A percentile compares a stretch with the other conserved stretches of the same genome.
These are phyloP conservation scores for Rambutsinella grinnellia DNA, from an alignment of 2,888 invertebrate genomes.

Conservation along the genomic window DNA sequence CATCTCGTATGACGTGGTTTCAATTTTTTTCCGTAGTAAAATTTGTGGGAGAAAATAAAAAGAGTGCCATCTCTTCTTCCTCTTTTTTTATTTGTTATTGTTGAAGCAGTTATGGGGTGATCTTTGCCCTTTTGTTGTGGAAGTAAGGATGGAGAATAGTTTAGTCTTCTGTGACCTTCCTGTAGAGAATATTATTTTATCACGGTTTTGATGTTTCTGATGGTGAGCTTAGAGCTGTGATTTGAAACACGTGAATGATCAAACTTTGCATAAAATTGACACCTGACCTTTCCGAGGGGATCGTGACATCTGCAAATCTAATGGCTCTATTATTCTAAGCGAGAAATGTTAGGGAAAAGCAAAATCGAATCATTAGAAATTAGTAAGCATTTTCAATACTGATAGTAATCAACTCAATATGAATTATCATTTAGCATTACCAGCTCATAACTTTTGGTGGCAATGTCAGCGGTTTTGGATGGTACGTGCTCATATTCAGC, in stretches of 20 bases:
- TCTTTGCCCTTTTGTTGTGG: conserved; percentile 36
- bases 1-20: neutral
- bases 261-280: conserved; percentile 46
- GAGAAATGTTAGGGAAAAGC: too few relatives aligned
- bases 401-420: too few relatives aligned
- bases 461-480: neutral
- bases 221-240: neutral
- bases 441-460: neutral
- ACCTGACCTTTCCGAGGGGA: conserved; percentile 41
- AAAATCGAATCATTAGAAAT: too few relatives aligned
- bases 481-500: neutral
- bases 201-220: neutral
- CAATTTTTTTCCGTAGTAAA: neutral
- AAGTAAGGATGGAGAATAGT: too few relatives aligned
- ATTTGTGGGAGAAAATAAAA: neutral
- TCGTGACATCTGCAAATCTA: conserved; percentile 37
- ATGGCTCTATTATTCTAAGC: conserved; percentile 40
- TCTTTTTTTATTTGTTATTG: conserved; percentile 31
- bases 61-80: conserved; percentile 36
- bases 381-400: too few relatives aligned
- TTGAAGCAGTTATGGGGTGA: conserved; percentile 25
- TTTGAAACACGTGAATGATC: neutral
- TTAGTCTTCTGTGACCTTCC: too few relatives aligned
- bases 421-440: too few relatives aligned
- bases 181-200: neutral